Percentiles rank a stretch among this genome's conserved stretches.
Conservation (phyloP, 1,140 invertebrate species). For the Neodiprion lecontei region DNA sequence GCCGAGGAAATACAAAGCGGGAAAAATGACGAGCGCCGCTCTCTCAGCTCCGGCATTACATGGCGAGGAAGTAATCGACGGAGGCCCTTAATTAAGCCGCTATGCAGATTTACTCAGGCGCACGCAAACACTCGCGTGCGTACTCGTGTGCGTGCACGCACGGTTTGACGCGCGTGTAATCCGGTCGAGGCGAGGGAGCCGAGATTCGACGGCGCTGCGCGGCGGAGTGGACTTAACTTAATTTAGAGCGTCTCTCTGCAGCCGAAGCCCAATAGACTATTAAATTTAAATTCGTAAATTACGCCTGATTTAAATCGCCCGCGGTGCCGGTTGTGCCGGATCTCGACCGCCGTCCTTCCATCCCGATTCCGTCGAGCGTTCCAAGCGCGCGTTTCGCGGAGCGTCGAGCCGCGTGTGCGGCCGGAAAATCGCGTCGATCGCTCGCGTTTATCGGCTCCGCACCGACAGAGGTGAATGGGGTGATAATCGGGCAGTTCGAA, state of each 20-base stretch:
- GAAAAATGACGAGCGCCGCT: too few species aligned
- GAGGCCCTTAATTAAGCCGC: too few species aligned
- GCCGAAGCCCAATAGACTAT: slow-evolving; percentile 6
- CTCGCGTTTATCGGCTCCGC: neutral
- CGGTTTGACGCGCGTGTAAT: too few species aligned
- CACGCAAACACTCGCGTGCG: too few species aligned
- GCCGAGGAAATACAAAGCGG: too few species aligned
- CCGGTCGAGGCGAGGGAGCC: too few species aligned
- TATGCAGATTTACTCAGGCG: too few species aligned
- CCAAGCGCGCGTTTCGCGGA: neutral
- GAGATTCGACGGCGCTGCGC: neutral
- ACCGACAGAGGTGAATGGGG: slow-evolving; percentile 19
- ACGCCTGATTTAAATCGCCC: slow-evolving; percentile 1
- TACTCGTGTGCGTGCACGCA: too few species aligned
- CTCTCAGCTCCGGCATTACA: too few species aligned
- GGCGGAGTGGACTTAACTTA: neutral
- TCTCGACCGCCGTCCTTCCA: neutral
- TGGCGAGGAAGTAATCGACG: too few species aligned
- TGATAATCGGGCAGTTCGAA: slow-evolving; percentile 55
- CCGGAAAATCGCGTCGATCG: neutral
- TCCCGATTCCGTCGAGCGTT: neutral
- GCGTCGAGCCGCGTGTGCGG: neutral
- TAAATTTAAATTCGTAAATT: slow-evolving; percentile 8
- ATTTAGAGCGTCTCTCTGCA: neutral
- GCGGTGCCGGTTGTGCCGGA: neutral